Percentiles rank a stretch among this genome's conserved stretches.
Evolutionary conservation across 2,113 vertebrate genomes (phyloP).

Genomic region (Phalacrocorax brasilianus): DNA sequence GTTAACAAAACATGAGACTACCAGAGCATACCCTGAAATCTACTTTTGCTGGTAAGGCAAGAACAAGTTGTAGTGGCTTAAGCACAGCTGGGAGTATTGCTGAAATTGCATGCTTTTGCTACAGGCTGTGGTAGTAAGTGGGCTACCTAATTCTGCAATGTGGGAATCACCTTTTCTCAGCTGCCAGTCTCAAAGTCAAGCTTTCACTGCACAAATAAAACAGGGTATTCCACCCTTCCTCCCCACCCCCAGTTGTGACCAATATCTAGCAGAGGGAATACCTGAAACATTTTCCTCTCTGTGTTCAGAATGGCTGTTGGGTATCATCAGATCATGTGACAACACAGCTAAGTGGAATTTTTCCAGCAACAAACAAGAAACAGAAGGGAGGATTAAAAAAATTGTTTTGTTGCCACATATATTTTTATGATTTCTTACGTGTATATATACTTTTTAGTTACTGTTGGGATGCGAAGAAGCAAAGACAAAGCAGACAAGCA

Average conservation of each 20-base stretch:
- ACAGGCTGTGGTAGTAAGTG: neutral
- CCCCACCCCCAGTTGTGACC: fast-evolving
- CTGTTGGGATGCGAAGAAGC: neutral
- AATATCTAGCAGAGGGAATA: neutral
- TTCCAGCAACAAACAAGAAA: neutral
- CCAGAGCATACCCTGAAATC: neutral
- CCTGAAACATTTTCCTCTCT: neutral
- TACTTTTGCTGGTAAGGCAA: neutral
- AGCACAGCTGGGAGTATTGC: neutral
- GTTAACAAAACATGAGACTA: neutral
- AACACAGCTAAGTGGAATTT: neutral
- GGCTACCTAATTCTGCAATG: neutral
- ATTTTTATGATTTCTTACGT: neutral
- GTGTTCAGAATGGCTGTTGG: neutral
- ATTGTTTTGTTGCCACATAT: neutral
- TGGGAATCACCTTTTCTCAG: neutral
- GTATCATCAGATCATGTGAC: neutral
- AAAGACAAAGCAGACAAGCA: neutral
- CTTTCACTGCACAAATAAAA: neutral
- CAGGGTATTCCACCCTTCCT: neutral
- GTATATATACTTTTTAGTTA: neutral
- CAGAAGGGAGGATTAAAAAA: neutral
- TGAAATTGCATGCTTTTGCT: neutral
- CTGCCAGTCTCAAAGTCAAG: neutral
- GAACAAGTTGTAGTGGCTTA: neutral